Evolutionary conservation across 2,888 invertebrate species (phyloP).

Genomic region (Silvanus unidentatus): DNA sequence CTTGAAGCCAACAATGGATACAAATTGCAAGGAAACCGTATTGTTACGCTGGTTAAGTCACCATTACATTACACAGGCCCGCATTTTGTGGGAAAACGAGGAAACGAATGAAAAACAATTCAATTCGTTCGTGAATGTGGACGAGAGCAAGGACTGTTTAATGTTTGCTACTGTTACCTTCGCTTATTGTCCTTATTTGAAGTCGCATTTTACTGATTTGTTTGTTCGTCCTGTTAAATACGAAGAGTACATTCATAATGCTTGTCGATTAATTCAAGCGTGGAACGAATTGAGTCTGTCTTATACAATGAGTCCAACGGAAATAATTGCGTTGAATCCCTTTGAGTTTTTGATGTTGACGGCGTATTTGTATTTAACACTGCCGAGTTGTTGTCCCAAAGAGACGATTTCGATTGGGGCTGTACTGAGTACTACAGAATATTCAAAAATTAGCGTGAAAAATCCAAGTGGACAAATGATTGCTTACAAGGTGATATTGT

Average conservation of each 20-base stretch:
- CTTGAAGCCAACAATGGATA: too few relatives aligned
- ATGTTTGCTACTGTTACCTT: constrained; percentile 52
- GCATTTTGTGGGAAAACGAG: too few relatives aligned
- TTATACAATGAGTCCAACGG: constrained; percentile 51
- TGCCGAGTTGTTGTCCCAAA: constrained; percentile 51
- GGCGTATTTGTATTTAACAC: constrained; percentile 48
- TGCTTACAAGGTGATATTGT: constrained; percentile 31
- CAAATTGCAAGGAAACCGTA: too few relatives aligned
- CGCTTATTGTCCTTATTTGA: constrained; percentile 56
- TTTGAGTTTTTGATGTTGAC: constrained; percentile 55
- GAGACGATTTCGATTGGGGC: constrained; percentile 47
- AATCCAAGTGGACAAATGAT: constrained; percentile 34
- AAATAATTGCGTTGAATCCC: too few relatives aligned
- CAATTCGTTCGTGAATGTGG: neutral
- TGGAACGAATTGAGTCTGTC: constrained; percentile 53
- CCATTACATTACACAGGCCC: too few relatives aligned
- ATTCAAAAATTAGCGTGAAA: constrained; percentile 43
- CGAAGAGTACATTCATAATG: constrained; percentile 53
- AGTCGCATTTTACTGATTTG: constrained; percentile 45
- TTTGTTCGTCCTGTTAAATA: constrained; percentile 42
- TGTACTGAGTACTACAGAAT: constrained; percentile 46
- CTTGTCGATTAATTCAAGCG: constrained; percentile 42
- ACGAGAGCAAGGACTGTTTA: constrained; percentile 46
- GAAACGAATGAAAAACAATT: constrained; percentile 8
- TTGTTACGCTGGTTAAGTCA: too few relatives aligned